Evolutionary conservation across 2,888 invertebrate species (phyloP), one percentile per base, ranked within the genome.

Genomic region (Herminia tarsipennalis): DNA sequence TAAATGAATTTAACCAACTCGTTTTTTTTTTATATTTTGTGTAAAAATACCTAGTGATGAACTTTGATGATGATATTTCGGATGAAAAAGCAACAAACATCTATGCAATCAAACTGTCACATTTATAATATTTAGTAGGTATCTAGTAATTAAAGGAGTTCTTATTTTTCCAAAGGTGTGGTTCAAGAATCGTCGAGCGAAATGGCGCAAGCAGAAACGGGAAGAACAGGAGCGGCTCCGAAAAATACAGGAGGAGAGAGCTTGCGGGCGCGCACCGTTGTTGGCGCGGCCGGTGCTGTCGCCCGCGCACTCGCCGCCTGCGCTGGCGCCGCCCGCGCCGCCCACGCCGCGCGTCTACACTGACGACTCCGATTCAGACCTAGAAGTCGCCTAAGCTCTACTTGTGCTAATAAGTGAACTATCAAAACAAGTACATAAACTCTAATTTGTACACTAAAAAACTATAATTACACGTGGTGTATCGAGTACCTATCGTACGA

Each of bases 161-260:
- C 22, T 16, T 46, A 2, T 78, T 79, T 68, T 72, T 92, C 90
- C 8, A 5, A 92, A 98, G 98, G 98, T 98, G 6, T 98, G 98
- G 98, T 98, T 98, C 88, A 98, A 98, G 88, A 98, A 98, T 83
- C 94, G 98, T 12, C 93, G 98, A 24, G 98, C 98, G 65, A 98
- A 98, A 92, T 98, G 98, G 98, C 94, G 98, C 64, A 98, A 98
- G 78, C 98, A 98, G 81, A 98, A 98, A 81, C 94, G 98, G 1
- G 98, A 96, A 80, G 95, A 96, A 81, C 95, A 96, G 84, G 96
- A 96, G 84, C 90, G 96, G 48, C 89, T 96, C 65, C 93, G 97
- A 48, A 96, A 96, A 84, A 82, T 97, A 52, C 96, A 96, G 77
- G 95, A 97, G 82, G 97, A 97, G 79, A 93, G 96, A 54, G 78